Evolutionary conservation across 2,113 vertebrate genomes (phyloP).

Genomic region (Scytalopus superciliaris): DNA sequence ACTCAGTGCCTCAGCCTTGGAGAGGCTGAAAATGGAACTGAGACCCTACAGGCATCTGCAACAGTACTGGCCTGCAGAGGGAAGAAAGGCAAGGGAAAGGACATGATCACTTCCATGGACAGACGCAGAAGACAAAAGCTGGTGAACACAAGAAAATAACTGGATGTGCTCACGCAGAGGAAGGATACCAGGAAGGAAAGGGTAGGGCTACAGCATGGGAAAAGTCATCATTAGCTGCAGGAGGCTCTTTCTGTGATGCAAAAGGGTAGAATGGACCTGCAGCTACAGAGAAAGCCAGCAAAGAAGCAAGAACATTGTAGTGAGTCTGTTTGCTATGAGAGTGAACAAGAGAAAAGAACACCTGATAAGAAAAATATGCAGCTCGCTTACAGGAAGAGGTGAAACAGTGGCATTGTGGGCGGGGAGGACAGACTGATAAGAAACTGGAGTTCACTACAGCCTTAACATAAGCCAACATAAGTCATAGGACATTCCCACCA

Average conservation of each 20-base stretch:
- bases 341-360: not conserved
- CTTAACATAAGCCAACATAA: not conserved
- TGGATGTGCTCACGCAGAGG: not conserved
- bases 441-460: not conserved
- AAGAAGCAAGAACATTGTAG: not conserved
- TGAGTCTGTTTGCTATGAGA: not conserved
- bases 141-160: not conserved
- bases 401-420: not conserved
- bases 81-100: not conserved
- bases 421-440: not conserved
- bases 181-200: not conserved
- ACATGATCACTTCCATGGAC: not conserved
- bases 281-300: not conserved
- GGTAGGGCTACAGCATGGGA: not conserved
- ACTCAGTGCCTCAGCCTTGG: not conserved
- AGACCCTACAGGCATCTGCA: not conserved
- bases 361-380: not conserved
- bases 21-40: not conserved
- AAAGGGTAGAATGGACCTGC: not conserved
- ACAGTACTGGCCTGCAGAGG: no score
- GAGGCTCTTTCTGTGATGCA: not conserved
- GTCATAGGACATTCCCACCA: not conserved
- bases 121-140: not conserved
- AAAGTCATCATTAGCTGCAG: not conserved
- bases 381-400: not conserved